A percentile compares a stretch with the other conserved stretches of the same genome.
phyloP scores from a whole-genome alignment of 2,113 vertebrate genomes.

The Serinus canaria region DNA sequence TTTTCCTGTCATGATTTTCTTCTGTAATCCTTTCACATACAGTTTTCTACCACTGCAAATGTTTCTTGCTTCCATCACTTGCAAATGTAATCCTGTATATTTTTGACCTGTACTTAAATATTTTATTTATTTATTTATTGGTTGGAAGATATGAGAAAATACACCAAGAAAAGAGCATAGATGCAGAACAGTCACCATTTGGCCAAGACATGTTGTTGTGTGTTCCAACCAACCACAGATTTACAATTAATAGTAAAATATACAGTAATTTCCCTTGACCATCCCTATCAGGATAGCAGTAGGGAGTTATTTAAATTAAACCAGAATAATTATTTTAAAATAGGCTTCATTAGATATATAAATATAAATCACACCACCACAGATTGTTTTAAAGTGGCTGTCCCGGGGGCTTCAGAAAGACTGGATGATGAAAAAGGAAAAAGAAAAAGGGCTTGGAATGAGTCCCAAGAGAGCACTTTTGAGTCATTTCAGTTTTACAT shows the following conservation, averaged over 20 bases:
- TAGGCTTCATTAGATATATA: slow-evolving; percentile 27
- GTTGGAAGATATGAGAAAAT: neutral
- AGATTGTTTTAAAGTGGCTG: slow-evolving; percentile 31
- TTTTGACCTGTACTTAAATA: neutral
- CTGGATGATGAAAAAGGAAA: slow-evolving; percentile 19
- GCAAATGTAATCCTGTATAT: neutral
- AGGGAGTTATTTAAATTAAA: slow-evolving; percentile 11
- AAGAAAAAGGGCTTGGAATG: neutral
- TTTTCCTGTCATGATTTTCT: neutral
- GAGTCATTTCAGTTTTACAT: neutral
- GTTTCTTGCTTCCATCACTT: neutral
- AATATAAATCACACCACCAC: slow-evolving; percentile 27
- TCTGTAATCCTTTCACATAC: neutral
- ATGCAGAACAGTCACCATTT: neutral
- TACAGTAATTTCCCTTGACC: neutral
- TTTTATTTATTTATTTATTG: neutral
- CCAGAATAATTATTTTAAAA: slow-evolving; percentile 36
- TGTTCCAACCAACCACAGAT: neutral
- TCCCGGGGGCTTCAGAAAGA: slow-evolving; percentile 20
- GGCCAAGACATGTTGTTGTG: neutral
- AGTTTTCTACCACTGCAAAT: neutral
- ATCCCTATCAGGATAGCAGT: neutral
- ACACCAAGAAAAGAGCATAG: accelerated
- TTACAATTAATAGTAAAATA: neutral
- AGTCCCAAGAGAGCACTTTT: neutral